Conservation (phyloP, 1,140 invertebrate species). For the Hyles euphorbiae region DNA sequence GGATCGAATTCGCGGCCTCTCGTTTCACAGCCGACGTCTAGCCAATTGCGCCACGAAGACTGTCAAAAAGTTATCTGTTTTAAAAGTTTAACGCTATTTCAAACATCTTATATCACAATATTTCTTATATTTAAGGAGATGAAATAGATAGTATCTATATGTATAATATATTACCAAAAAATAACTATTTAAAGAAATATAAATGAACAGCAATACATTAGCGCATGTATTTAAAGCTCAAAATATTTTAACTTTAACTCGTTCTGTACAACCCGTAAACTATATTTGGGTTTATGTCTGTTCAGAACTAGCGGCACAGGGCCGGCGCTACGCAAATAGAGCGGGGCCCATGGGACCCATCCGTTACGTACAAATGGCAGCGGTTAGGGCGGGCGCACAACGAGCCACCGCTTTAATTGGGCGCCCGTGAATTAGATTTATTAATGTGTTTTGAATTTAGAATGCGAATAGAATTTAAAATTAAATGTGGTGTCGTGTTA, state of each 20-base stretch:
- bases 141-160: too few relatives aligned
- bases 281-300: slow-evolving; percentile 20
- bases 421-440: slow-evolving; percentile 17
- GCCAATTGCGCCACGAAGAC: too few relatives aligned
- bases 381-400: slow-evolving; percentile 18
- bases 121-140: too few relatives aligned
- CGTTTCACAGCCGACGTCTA: too few relatives aligned
- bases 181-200: too few relatives aligned
- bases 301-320: slow-evolving; percentile 9
- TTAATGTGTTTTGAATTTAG: slow-evolving; percentile 22
- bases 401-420: slow-evolving; percentile 21
- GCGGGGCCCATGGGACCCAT: slow-evolving; percentile 32
- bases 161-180: too few relatives aligned
- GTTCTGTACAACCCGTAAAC: slow-evolving; percentile 3
- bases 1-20: too few relatives aligned
- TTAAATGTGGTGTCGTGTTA: neutral
- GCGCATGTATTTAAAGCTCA: neutral
- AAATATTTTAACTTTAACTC: neutral
- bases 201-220: too few relatives aligned
- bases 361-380: slow-evolving; percentile 29
- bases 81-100: too few relatives aligned
- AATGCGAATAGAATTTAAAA: slow-evolving; percentile 6
- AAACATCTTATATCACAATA: too few relatives aligned
- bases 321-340: slow-evolving; percentile 27
- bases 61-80: too few relatives aligned